These are phyloP conservation scores for Venturia canescens DNA, from an alignment of 1,140 invertebrate species.

Conservation along the genomic window DNA sequence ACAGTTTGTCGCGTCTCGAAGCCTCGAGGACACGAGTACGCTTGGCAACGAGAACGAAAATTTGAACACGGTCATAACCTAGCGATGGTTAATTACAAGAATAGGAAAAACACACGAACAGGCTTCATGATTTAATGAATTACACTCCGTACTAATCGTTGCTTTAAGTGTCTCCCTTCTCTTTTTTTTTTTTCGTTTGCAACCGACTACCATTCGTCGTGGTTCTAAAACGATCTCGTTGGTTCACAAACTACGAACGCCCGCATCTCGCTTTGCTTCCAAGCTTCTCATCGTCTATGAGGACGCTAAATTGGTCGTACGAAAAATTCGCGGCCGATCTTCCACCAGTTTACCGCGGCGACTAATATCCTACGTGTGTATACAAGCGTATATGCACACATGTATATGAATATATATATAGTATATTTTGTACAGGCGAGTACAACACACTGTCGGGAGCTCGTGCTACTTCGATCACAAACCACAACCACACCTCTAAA, in stretches of 20 bases:
- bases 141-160: background rate
- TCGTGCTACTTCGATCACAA: slow-evolving; percentile 16
- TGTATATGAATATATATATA: too few relatives aligned
- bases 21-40: slow-evolving; percentile 25
- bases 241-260: slow-evolving; percentile 4
- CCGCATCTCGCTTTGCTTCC: slow-evolving; percentile 20
- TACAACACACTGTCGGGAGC: slow-evolving; percentile 4
- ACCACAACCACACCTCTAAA: slow-evolving; percentile 9
- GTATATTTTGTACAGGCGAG: background rate
- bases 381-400: background rate
- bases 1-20: slow-evolving; percentile 27
- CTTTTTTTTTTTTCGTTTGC: background rate
- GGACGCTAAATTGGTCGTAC: slow-evolving; percentile 19
- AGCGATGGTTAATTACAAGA: slow-evolving; percentile 1
- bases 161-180: background rate
- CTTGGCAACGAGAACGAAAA: background rate
- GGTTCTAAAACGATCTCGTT: slow-evolving; percentile 7
- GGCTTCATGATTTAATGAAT: background rate
- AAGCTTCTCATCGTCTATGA: background rate
- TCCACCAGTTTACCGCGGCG: background rate
- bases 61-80: slow-evolving; percentile 32
- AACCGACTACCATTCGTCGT: background rate
- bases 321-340: slow-evolving; percentile 28
- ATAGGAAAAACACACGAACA: slow-evolving; percentile 16
- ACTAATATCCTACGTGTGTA: background rate